These are phyloP conservation scores for Symphodus melops DNA, from an alignment of 2,113 vertebrate species.

Conservation along the genomic window DNA sequence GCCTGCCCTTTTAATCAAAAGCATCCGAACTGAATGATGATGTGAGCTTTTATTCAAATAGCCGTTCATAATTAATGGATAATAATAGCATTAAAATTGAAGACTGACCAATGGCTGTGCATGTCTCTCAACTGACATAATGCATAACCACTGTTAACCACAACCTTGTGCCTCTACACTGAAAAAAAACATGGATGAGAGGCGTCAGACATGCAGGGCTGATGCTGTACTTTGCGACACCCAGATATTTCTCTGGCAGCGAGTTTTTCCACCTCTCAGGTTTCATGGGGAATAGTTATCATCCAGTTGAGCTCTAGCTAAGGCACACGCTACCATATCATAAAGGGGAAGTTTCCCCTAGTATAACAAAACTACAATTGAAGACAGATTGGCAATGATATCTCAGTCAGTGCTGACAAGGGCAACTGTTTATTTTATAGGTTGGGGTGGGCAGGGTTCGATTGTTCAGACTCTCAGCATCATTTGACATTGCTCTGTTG, in stretches of 20 bases:
- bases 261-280: conserved; percentile 66
- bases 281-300: conserved; percentile 72
- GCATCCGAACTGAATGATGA: background rate
- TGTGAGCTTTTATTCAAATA: background rate
- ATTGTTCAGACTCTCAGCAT: conserved; percentile 4
- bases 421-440: conserved; percentile 36
- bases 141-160: conserved; percentile 48
- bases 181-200: conserved; percentile 31
- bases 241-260: conserved; percentile 65
- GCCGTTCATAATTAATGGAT: background rate
- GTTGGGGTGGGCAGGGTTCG: background rate
- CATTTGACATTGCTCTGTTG: conserved; percentile 2
- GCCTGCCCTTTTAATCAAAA: conserved; percentile 4
- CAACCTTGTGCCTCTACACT: conserved; percentile 51
- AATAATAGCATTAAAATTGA: conserved; percentile 6
- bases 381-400: conserved; percentile 45
- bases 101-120: conserved; percentile 29
- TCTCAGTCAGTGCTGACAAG: conserved; percentile 20
- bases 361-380: conserved; percentile 54
- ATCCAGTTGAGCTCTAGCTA: conserved; percentile 68
- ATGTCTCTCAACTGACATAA: conserved; percentile 43
- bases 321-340: conserved; percentile 50
- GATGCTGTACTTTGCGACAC: conserved; percentile 60
- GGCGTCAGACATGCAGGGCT: conserved; percentile 44
- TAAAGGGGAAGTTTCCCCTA: conserved; percentile 42